phyloP scores from a whole-genome alignment of 2,888 invertebrate species.

The Smittia sp. region DNA sequence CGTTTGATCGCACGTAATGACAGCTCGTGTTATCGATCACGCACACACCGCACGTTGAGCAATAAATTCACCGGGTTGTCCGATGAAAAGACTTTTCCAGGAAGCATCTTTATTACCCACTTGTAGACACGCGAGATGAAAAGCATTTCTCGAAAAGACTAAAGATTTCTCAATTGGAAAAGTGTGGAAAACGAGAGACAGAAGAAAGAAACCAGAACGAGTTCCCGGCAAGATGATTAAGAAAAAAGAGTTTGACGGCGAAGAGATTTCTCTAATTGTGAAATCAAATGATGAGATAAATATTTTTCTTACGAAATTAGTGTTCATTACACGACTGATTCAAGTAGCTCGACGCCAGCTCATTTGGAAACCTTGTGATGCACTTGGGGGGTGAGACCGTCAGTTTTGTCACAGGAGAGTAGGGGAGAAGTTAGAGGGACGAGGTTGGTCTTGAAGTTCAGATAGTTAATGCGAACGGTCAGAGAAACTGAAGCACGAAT shows the following conservation, averaged over 20 bases:
- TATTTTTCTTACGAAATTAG: background rate
- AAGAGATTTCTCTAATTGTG: background rate
- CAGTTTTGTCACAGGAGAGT: background rate
- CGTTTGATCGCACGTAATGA: slow-evolving; percentile 16
- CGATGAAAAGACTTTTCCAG: slow-evolving; percentile 12
- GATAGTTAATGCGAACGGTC: too few species aligned
- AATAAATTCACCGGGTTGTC: slow-evolving; percentile 11
- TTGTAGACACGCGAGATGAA: slow-evolving; percentile 16
- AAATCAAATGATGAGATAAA: slow-evolving; percentile 15
- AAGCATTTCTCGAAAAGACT: background rate
- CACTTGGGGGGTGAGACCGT: background rate
- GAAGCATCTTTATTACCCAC: slow-evolving; percentile 14
- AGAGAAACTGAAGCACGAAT: too few species aligned
- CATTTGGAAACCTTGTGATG: background rate
- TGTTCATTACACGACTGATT: background rate
- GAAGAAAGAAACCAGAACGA: slow-evolving; percentile 27
- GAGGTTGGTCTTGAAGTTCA: too few species aligned
- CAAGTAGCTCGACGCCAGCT: background rate
- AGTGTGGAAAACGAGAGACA: slow-evolving; percentile 21
- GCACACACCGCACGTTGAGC: background rate
- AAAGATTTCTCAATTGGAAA: slow-evolving; percentile 23
- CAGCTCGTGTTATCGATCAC: background rate
- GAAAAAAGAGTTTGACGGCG: background rate
- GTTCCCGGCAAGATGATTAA: slow-evolving; percentile 9
- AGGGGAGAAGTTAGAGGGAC: too few species aligned